A percentile compares a stretch with the other conserved stretches of the same genome.
Evolutionary conservation across 2,113 vertebrate species (phyloP).

Genomic region (Solea senegalensis): DNA sequence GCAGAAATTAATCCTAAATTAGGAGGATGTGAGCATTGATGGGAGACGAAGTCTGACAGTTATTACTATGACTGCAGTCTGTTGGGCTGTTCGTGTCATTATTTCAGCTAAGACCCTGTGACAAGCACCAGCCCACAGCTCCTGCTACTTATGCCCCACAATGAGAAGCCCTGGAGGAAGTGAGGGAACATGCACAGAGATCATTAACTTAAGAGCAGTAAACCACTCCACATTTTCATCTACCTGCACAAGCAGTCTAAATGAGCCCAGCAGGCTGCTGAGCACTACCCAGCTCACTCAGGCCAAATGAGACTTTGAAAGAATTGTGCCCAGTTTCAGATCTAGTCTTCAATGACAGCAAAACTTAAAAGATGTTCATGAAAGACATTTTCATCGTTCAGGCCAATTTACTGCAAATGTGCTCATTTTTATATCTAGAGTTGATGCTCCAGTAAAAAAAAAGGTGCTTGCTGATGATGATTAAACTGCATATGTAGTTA

Average conservation of each 20-base stretch:
- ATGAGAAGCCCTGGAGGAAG: slow-evolving; percentile 63
- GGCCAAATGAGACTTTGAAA: slow-evolving; percentile 38
- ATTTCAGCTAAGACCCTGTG: slow-evolving; percentile 69
- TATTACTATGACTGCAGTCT: slow-evolving; percentile 69
- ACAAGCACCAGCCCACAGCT: slow-evolving; percentile 62
- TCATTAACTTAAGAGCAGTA: slow-evolving; percentile 70
- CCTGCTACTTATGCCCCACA: slow-evolving; percentile 56
- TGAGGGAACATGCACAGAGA: slow-evolving; percentile 57
- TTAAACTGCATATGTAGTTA: not conserved
- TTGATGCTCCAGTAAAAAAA: not conserved
- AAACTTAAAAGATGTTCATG: slow-evolving; percentile 44
- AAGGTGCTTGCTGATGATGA: not conserved
- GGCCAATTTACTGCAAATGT: slow-evolving; percentile 33
- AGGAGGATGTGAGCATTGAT: slow-evolving; percentile 64
- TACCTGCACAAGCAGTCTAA: slow-evolving; percentile 44
- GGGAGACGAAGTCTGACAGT: slow-evolving; percentile 69
- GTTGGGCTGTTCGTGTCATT: slow-evolving; percentile 67
- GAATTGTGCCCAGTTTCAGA: slow-evolving; percentile 20
- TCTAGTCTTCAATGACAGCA: slow-evolving; percentile 17
- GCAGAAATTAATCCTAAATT: slow-evolving; percentile 73
- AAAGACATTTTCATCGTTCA: slow-evolving; percentile 33
- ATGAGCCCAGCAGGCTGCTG: slow-evolving; percentile 43
- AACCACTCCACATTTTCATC: slow-evolving; percentile 62
- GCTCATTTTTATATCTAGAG: slow-evolving; percentile 19
- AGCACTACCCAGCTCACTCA: slow-evolving; percentile 16